Evolutionary conservation across 2,113 vertebrate species (phyloP).

Genomic region (Rhabdomys dilectus): DNA sequence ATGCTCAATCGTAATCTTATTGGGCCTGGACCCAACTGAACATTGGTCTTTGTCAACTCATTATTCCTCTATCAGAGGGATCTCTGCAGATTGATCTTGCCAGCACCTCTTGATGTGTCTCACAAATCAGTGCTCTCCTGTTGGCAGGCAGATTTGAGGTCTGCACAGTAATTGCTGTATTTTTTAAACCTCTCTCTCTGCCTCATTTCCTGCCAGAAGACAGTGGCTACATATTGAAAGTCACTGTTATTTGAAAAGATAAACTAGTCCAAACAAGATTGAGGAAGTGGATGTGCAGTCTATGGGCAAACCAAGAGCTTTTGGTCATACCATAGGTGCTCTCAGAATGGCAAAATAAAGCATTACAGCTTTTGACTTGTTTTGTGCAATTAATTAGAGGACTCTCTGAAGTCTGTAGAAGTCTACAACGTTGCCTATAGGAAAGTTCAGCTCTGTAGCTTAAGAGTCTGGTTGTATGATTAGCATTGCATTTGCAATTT

Average conservation of each 20-base stretch:
- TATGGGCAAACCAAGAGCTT: slow-evolving; percentile 75
- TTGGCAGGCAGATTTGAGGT: slow-evolving; percentile 91
- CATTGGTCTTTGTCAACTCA: slow-evolving; percentile 91
- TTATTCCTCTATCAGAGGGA: slow-evolving; percentile 91
- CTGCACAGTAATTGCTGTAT: slow-evolving; percentile 88
- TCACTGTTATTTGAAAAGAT: slow-evolving; percentile 86
- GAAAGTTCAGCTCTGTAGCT: slow-evolving; percentile 51
- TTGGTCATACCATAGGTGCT: slow-evolving; percentile 50
- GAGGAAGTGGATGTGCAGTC: slow-evolving; percentile 73
- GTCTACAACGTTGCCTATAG: slow-evolving; percentile 32
- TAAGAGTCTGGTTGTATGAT: slow-evolving; percentile 36
- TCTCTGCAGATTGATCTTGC: slow-evolving; percentile 90
- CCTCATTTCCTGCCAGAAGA: slow-evolving; percentile 81
- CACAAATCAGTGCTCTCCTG: slow-evolving; percentile 90
- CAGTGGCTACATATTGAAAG: slow-evolving; percentile 85
- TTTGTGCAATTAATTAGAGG: slow-evolving; percentile 64
- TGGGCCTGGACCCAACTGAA: slow-evolving; percentile 89
- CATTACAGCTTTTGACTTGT: neutral
- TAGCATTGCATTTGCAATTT: slow-evolving; percentile 48
- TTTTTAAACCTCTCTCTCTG: slow-evolving; percentile 19
- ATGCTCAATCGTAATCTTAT: slow-evolving; percentile 89
- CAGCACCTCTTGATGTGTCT: slow-evolving; percentile 89
- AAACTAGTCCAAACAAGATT: slow-evolving; percentile 83
- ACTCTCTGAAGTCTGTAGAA: slow-evolving; percentile 44
- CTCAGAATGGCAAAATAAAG: slow-evolving; percentile 72